Conservation (phyloP, 1,140 invertebrate species). For the Listronotus bonariensis region DNA sequence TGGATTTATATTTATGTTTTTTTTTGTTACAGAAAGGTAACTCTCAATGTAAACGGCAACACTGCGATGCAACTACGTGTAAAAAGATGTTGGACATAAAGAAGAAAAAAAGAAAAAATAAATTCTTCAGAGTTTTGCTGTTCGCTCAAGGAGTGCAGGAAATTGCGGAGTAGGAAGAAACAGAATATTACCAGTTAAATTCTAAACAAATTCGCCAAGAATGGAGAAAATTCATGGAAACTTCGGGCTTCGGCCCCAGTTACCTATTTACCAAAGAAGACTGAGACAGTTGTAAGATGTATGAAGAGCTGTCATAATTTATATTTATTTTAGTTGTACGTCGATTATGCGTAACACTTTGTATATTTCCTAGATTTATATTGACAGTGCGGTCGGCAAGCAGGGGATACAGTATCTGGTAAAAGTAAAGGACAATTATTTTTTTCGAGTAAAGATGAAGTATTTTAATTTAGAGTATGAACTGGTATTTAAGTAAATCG, state of each 20-base stretch:
- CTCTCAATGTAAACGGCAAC: conserved; percentile 75
- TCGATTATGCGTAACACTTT: conserved; percentile 10
- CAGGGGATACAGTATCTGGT: neutral
- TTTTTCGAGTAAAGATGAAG: no score
- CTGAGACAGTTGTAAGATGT: conserved; percentile 50
- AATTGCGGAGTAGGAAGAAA: conserved; percentile 42
- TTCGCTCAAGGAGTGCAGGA: conserved; percentile 47
- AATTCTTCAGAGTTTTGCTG: conserved; percentile 45
- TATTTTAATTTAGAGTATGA: no score
- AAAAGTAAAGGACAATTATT: neutral
- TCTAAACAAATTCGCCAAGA: conserved; percentile 27
- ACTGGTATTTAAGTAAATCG: no score
- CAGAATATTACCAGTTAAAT: conserved; percentile 37
- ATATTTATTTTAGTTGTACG: conserved; percentile 42
- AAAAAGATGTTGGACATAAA: conserved; percentile 45
- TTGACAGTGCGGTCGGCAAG: conserved; percentile 18
- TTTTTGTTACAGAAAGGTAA: conserved; percentile 71
- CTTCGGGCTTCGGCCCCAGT: conserved; percentile 43
- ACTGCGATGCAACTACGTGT: conserved; percentile 76
- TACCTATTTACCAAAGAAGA: conserved; percentile 55
- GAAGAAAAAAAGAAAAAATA: conserved; percentile 28
- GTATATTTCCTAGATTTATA: conserved; percentile 24
- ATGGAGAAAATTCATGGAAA: conserved; percentile 31
- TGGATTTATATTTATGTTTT: neutral
- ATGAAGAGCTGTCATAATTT: conserved; percentile 49